phyloP scores from a whole-genome alignment of 2,888 invertebrate species.

The Empis livida region DNA sequence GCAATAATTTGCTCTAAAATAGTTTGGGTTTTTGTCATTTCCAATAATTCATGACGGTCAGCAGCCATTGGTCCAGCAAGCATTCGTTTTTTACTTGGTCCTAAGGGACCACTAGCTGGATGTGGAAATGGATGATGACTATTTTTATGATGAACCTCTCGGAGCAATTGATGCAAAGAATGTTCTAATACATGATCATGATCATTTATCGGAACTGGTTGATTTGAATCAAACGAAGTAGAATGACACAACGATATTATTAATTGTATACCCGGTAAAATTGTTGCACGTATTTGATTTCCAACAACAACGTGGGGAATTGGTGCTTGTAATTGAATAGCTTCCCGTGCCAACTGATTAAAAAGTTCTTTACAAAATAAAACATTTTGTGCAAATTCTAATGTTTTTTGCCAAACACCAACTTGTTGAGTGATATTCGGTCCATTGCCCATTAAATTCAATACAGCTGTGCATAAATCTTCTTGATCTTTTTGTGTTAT shows the following conservation, averaged over 20 bases:
- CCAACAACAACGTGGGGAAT: conserved; percentile 96
- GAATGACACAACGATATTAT: conserved; percentile 87
- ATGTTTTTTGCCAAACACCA: conserved; percentile 82
- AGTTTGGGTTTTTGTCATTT: conserved; percentile 84
- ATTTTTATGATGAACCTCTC: conserved; percentile 86
- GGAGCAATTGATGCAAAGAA: conserved; percentile 81
- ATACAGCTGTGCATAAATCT: conserved; percentile 71
- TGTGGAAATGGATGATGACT: conserved; percentile 91
- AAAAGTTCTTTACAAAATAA: conserved; percentile 94
- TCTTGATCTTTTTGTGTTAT: conserved; percentile 91
- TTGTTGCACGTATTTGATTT: conserved; percentile 92
- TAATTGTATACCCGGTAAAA: conserved; percentile 84
- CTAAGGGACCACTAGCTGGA: conserved; percentile 86
- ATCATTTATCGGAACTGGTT: conserved; percentile 43
- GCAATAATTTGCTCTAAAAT: conserved; percentile 92
- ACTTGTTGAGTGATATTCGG: conserved; percentile 52
- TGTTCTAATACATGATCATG: conserved; percentile 97
- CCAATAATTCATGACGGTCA: conserved; percentile 71
- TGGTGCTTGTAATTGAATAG: conserved; percentile 82
- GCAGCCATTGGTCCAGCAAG: conserved; percentile 84
- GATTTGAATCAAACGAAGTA: conserved; percentile 43
- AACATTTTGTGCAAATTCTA: conserved; percentile 96
- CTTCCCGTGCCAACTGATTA: conserved; percentile 85
- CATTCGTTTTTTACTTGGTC: conserved; percentile 82
- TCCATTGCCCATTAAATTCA: conserved; percentile 64